phyloP scores from a whole-genome alignment of 1,140 invertebrate species.

The Temnothorax longispinosus region DNA sequence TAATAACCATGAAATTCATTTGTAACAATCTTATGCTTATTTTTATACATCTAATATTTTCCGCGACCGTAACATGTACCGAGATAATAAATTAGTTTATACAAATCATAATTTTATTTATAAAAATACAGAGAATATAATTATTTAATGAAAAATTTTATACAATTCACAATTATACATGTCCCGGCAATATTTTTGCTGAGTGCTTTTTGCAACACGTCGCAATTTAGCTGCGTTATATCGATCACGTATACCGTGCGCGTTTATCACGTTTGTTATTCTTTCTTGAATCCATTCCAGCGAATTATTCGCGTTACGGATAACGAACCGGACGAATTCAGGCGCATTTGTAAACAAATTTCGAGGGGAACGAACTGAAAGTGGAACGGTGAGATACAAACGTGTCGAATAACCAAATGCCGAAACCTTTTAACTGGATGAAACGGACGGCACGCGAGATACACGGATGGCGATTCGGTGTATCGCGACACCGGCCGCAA shows the following conservation, averaged over 20 bases:
- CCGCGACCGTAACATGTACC: neutral
- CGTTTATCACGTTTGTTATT: constrained; percentile 61
- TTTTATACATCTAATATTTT: neutral
- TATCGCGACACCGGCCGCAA: constrained; percentile 58
- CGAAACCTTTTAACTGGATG: constrained; percentile 74
- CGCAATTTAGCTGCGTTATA: constrained; percentile 18
- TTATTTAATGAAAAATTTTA: constrained; percentile 10
- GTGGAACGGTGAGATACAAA: constrained; percentile 23
- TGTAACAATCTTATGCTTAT: neutral
- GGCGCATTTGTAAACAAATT: constrained; percentile 63
- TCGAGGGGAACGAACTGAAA: constrained; percentile 44
- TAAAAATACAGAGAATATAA: neutral
- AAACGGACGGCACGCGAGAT: constrained; percentile 59
- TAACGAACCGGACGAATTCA: constrained; percentile 35
- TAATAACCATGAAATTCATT: neutral
- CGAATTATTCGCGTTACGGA: constrained; percentile 42
- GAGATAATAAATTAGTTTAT: neutral
- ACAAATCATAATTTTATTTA: constrained; percentile 1
- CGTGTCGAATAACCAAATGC: constrained; percentile 65
- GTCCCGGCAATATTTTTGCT: neutral
- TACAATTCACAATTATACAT: constrained; percentile 20
- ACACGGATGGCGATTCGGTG: constrained; percentile 58
- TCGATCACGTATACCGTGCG: constrained; percentile 2
- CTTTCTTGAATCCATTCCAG: constrained; percentile 53
- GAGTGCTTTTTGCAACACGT: constrained; percentile 16